Evolutionary conservation across 2,888 invertebrate species (phyloP), one percentile per base, ranked within the genome.

Genomic region (Ypsolopha scabrella): DNA sequence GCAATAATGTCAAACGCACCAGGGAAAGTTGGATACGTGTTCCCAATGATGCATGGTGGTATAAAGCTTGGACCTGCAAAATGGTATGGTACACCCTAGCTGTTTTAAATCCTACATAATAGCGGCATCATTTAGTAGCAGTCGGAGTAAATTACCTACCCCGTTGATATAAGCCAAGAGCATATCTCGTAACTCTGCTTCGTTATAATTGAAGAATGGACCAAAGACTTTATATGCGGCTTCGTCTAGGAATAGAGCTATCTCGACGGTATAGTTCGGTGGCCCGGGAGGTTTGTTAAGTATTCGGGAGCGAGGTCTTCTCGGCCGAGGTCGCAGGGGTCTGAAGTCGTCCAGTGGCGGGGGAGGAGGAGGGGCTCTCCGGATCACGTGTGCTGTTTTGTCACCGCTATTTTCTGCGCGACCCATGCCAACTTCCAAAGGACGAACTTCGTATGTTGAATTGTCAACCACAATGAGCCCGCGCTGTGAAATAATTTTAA

Each of bases 161-260:
- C 91, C 93, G 70, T 94, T 94, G 60, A 93, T 87, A 62, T 93
- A 94, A 9, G 93, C 93, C 52, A 94, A 70, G n/a, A 94, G 74
- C 91, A 94, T 92, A 65, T 94, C 92, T 38, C 90, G 82, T 45
- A 94, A 72, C 63, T 90, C 89, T 9, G 80, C 80, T 55, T 92
- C 92, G 63, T 91, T 89, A 58, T 89, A 83, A 57, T 90, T 87
- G 56, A 92, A 87, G 65, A 89, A 91, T 0, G 93, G 91, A 10
- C 90, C 77, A 69, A 93, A 93, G 36, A 90, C 87, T 63, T 88
- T 89, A 64, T 93, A 93, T 0, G 89, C 93, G 1, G 92, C 89
- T 66, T 91, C 91, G 63, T 94, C 94, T 60, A 94, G 89, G 70
- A 94, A 94, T 43, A 94, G 72, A 0, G 92, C 93, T 50, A 93